Base-by-base conservation (phyloP, 2,888 invertebrate genomes). In the Thecocarcelia acutangulata region DNA sequence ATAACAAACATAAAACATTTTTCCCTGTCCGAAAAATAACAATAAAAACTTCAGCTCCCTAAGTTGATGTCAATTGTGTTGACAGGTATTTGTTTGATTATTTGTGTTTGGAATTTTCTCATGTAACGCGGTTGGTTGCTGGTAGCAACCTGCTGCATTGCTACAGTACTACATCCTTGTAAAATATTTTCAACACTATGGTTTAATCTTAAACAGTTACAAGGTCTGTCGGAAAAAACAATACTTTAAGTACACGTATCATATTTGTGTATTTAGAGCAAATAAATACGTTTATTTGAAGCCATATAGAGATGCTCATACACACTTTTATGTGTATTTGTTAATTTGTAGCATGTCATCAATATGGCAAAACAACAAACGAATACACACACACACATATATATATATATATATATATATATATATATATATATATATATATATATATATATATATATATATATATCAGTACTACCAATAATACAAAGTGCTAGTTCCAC, bases 271-370 rank as follows among this genome's bases (percentile, higher is more conserved):
- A 61, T 28, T 42, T 28, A 50, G 28, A 61, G 19, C 3, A 63
- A n/a, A 63, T 42, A 61, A 61, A 70, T 50, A 61, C 50, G 15
- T 72, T 59, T 61, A 24, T 17, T 33, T 56, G 21, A 12, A 17
- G 17, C 1, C 42, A 21, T 21, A n/a, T n/a, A n/a, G 2, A 13
- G 13, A 52, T n/a, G 12, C 1, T 33, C 17, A 42, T 21, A 15
- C 11, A 54, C 11, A 59, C 44, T 24, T 12, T 17, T 17, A 12
- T 40, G 37, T 46, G 40, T 56, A 68, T 44, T 78, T 78, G 66
- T 58, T 69, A 64, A 69, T 80, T 80, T 75, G 63, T 24, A 69
- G 69, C 69, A 72, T 75, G 74, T 74, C 69, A 70, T 69, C 74
- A 64, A 68, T 69, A 64, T 74, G 58, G 42, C 69, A 80, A 50